Evolutionary conservation across 2,113 vertebrate genomes (phyloP), one percentile per base, ranked within the genome.

Genomic region (Hyperopisus bebe): DNA sequence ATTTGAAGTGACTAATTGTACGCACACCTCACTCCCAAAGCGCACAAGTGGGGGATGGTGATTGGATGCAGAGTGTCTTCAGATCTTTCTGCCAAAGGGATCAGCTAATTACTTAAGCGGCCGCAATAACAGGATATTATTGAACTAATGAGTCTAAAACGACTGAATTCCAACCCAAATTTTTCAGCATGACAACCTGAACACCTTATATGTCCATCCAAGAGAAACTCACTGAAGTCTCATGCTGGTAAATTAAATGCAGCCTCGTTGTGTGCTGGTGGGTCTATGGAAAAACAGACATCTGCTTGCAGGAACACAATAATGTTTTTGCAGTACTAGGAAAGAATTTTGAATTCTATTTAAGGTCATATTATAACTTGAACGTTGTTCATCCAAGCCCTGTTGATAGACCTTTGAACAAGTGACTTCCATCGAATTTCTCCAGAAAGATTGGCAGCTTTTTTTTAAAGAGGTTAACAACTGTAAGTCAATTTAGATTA

Each of bases 1-100:
- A 87, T 90, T 90, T 90, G 47, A 86, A 87, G 47, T 90, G 89
- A 90, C 85, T 90, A 90, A 90, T 87, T 53, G 89, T 85, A 87
- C 84, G 35, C 89, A 74, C 89, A 90, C 84, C 55, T 87, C 83
- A 11, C 13, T 58, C 46, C 44, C 66, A 42, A 35, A 86, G 84
- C 24, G 3, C 46, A 55, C 21, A 86, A 87, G 35, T 27, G 84
- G 88, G 62, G 80, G 85, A 55, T 27, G 62, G 85, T 42, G 89
- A 90, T 31, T 90, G 66, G 27, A 87, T 66, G 84, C 89, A 87
- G n/a, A 77, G 47, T 53, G 66, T 35, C 44, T 53, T 90, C 46
- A 74, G 85, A 90, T 87, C 58, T 87, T 84, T 47, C 42, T 74
- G 89, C 89, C 89, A 90, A 83, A 70, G 47, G 87, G 85, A 90